Percentiles rank a stretch among this genome's conserved stretches.
Conservation (phyloP, 2,888 invertebrate species). For the Drosophila mimica region DNA sequence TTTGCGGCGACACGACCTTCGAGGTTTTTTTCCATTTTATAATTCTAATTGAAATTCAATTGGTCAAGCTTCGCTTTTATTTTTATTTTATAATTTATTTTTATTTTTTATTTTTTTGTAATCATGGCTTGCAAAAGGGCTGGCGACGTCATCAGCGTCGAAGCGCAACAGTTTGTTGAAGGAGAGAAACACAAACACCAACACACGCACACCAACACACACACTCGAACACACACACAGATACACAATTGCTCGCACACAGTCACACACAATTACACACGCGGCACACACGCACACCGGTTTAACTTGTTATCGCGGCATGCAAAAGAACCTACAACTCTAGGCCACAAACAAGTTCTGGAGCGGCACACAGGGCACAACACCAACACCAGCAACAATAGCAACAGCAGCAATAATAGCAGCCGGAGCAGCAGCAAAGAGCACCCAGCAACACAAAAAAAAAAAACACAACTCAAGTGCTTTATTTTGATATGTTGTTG, state of each 20-base stretch:
- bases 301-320: conserved; percentile 81
- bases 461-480: conserved; percentile 54
- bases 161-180: conserved; percentile 79
- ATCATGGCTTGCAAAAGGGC: conserved; percentile 56
- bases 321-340: conserved; percentile 74
- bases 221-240: conserved; percentile 37
- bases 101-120: conserved; percentile 23
- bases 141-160: conserved; percentile 64
- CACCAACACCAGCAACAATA: conserved; percentile 24
- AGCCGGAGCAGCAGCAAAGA: conserved; percentile 21
- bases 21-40: conserved; percentile 13
- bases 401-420: conserved; percentile 31
- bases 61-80: conserved; percentile 33
- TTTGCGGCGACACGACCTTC: conserved; percentile 29
- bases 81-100: conserved; percentile 2
- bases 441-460: conserved; percentile 39
- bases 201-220: conserved; percentile 23
- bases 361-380: conserved; percentile 67
- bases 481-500: conserved; percentile 70
- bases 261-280: conserved; percentile 62
- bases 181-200: conserved; percentile 59
- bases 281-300: conserved; percentile 70
- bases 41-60: conserved; percentile 69
- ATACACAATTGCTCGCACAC: conserved; percentile 12
- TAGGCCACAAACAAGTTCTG: conserved; percentile 78